Conservation (phyloP, 2,113 vertebrate genomes). For the Probosciger aterrimus region DNA sequence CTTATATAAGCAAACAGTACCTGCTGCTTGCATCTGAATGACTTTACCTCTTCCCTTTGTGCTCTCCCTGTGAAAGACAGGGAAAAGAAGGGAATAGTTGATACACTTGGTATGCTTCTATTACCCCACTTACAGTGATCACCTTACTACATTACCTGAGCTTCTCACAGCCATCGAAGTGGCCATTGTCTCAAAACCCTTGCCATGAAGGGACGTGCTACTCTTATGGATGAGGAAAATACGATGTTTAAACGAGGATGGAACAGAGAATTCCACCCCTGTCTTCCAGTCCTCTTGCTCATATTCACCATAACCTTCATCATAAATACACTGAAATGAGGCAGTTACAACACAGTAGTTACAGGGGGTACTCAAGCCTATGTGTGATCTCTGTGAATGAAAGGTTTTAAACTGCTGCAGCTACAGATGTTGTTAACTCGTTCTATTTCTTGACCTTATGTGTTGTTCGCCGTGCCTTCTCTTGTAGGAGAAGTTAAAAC, state of each 20-base stretch:
- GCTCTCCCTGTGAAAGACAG: neutral
- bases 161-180: neutral
- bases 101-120: too few relatives aligned
- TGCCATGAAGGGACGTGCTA: neutral
- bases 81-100: neutral
- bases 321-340: rapidly evolving
- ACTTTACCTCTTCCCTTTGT: neutral
- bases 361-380: neutral
- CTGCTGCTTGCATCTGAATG: neutral
- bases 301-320: neutral
- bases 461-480: neutral
- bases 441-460: neutral
- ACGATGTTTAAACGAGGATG: neutral
- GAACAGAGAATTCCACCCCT: neutral
- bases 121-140: neutral
- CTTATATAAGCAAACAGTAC: neutral
- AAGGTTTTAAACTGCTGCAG: neutral
- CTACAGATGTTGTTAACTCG: neutral
- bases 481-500: slow-evolving; percentile 72
- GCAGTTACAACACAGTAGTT: neutral
- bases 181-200: neutral
- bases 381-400: neutral
- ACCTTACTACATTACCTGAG: neutral
- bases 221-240: neutral
- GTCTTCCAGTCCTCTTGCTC: neutral